Percentiles rank a stretch among this genome's conserved stretches.
Conservation (phyloP, 2,888 invertebrate species). For the Tetragnatha montana region DNA sequence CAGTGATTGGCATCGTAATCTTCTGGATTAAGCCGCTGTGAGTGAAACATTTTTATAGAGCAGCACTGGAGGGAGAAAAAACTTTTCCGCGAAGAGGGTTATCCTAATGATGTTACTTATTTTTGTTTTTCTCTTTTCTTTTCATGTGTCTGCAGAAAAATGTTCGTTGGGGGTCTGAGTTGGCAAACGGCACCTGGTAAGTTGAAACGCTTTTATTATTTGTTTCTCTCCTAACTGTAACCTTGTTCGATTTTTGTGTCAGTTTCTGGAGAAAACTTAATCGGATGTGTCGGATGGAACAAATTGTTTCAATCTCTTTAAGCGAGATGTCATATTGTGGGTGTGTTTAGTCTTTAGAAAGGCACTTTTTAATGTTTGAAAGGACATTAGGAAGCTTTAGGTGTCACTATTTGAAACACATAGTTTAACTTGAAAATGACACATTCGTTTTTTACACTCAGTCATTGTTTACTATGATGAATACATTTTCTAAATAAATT, state of each 20-base stretch:
- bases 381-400: too few relatives aligned
- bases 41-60: conserved; percentile 58
- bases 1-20: conserved; percentile 67
- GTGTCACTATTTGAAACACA: too few relatives aligned
- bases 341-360: too few relatives aligned
- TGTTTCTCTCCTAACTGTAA: conserved; percentile 16
- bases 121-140: conserved; percentile 74
- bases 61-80: conserved; percentile 13
- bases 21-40: conserved; percentile 39
- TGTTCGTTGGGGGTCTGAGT: conserved; percentile 99
- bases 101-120: conserved; percentile 47
- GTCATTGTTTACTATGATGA: too few relatives aligned
- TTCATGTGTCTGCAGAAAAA: conserved; percentile 85
- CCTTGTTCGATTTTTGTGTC: not conserved
- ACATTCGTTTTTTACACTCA: not conserved
- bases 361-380: too few relatives aligned
- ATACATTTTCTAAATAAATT: too few relatives aligned
- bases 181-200: conserved; percentile 99
- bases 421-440: not conserved
- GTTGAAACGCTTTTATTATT: conserved; percentile 73
- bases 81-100: conserved; percentile 29
- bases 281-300: not conserved
- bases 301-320: not conserved
- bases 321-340: too few relatives aligned
- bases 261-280: not conserved